phyloP scores from a whole-genome alignment of 2,888 invertebrate species.

The Agapostemon virescens region DNA sequence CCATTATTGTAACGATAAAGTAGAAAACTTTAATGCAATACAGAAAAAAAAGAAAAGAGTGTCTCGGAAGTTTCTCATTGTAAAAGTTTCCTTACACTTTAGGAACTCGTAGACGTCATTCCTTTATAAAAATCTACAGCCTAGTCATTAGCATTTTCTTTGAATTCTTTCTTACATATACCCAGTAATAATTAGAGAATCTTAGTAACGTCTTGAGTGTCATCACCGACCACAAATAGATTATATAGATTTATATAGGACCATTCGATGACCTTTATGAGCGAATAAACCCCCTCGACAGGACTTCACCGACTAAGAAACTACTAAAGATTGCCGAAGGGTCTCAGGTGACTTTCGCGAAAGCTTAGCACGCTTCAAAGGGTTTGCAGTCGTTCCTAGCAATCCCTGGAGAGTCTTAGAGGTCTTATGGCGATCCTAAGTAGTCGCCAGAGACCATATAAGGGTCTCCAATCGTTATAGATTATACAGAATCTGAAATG shows the following conservation, averaged over 20 bases:
- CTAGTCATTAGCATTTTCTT: not conserved
- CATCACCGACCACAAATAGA: not conserved
- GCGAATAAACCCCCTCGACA: not conserved
- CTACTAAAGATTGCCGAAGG: not conserved
- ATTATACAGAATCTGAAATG: not conserved
- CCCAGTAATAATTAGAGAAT: not conserved
- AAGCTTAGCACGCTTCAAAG: not conserved
- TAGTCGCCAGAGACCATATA: not conserved
- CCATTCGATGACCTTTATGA: not conserved
- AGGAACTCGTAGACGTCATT: not conserved
- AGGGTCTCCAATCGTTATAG: not conserved
- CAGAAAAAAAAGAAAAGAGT: not conserved
- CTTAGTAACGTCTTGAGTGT: not conserved
- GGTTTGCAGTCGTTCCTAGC: not conserved
- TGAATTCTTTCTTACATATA: not conserved
- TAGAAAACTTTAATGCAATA: not conserved
- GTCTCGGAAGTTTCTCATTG: not conserved
- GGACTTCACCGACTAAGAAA: not conserved
- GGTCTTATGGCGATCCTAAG: not conserved
- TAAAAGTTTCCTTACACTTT: not conserved
- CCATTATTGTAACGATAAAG: not conserved
- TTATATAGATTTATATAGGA: not conserved
- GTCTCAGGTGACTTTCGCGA: not conserved
- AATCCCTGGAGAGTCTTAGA: not conserved
- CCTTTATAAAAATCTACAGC: not conserved